phyloP scores from a whole-genome alignment of 2,888 invertebrate genomes.

The Aproaerema taeniolella region DNA sequence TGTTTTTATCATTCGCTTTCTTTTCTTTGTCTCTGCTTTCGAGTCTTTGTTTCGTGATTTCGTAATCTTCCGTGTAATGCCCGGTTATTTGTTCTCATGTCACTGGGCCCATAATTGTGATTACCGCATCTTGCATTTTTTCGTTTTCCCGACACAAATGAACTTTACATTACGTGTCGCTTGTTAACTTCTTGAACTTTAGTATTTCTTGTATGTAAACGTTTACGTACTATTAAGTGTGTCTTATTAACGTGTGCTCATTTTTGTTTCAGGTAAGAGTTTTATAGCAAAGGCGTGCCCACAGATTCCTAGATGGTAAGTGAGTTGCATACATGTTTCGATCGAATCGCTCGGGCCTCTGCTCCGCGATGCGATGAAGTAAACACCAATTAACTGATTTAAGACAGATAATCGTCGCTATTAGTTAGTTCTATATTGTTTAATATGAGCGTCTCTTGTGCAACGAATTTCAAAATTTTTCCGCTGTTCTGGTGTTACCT shows the following conservation, averaged over 20 bases:
- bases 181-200: conserved; percentile 49
- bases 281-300: conserved; percentile 19
- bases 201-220: conserved; percentile 13
- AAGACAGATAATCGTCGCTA: conserved; percentile 66
- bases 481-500: conserved; percentile 69
- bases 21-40: conserved; percentile 60
- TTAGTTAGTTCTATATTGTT: conserved; percentile 70
- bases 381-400: conserved; percentile 72
- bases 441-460: conserved; percentile 69
- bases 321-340: not conserved
- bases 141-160: conserved; percentile 37
- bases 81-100: conserved; percentile 50
- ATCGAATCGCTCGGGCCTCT: conserved; percentile 27
- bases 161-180: conserved; percentile 35
- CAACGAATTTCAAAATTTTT: conserved; percentile 72
- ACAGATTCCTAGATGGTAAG: conserved; percentile 1
- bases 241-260: conserved; percentile 24
- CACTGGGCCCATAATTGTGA: conserved; percentile 45
- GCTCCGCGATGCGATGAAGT: conserved; percentile 44
- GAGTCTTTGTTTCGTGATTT: conserved; percentile 67
- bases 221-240: not conserved
- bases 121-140: conserved; percentile 52
- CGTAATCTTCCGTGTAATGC: conserved; percentile 58
- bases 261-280: conserved; percentile 63
- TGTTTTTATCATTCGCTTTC: conserved; percentile 53